Evolutionary conservation across 37 sponge, comb jelly and placozoan genomes (phyloP).

Genomic region (Chondrilla cf. caribensis): DNA sequence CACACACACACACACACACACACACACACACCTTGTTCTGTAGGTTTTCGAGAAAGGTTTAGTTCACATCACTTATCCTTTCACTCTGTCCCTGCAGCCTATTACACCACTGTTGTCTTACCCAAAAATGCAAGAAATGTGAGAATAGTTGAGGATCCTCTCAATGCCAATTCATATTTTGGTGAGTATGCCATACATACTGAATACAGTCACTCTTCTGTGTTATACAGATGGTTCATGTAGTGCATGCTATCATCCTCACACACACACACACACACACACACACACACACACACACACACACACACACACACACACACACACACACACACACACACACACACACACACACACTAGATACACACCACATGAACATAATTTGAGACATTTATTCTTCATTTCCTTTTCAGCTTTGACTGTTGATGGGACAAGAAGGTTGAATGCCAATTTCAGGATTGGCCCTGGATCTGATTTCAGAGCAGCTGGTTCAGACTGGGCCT

Average conservation of each 20-base stretch:
- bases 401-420: not conserved
- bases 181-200: not conserved
- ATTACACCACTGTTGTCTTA: not conserved
- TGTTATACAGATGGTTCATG: no score
- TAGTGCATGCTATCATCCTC: conserved; percentile 12
- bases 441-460: not conserved
- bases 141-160: not conserved
- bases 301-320: not conserved
- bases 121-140: not conserved
- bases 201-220: not conserved
- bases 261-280: not conserved
- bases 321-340: not conserved
- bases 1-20: conserved; percentile 25
- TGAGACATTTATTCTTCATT: not conserved
- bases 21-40: not conserved
- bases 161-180: not conserved
- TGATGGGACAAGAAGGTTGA: conserved; percentile 10
- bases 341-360: not conserved
- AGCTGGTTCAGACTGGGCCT: conserved; percentile 1
- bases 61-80: no score
- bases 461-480: not conserved
- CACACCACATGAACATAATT: not conserved
- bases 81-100: not conserved
- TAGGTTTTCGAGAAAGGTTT: not conserved
- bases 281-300: not conserved